Evolutionary conservation across 1,140 invertebrate genomes (phyloP).

Genomic region (Coelopa frigida): DNA sequence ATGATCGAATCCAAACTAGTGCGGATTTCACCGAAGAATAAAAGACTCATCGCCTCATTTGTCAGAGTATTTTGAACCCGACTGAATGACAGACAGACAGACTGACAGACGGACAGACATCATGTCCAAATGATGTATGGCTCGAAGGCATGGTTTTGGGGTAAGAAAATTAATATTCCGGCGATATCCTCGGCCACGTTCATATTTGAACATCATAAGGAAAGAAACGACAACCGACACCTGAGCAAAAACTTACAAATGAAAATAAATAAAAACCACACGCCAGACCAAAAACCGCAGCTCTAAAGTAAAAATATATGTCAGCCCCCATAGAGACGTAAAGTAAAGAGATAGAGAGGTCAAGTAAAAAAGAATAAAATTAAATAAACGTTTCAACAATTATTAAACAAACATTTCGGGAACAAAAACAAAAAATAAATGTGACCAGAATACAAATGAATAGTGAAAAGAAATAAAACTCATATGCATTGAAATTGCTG

Average conservation of each 20-base stretch:
- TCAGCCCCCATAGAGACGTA: constrained; percentile 1
- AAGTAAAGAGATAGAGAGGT: not conserved
- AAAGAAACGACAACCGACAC: not conserved
- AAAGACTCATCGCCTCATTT: no score
- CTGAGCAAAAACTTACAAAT: constrained; percentile 2
- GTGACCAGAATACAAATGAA: constrained; percentile 1
- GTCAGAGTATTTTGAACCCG: no score
- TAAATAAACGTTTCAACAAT: no score
- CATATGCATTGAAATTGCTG: not conserved
- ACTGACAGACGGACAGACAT: not conserved
- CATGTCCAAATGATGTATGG: not conserved
- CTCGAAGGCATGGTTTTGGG: not conserved
- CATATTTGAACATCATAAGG: not conserved
- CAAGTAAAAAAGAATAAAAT: no score
- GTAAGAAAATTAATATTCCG: no score
- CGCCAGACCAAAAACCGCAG: constrained; percentile 1
- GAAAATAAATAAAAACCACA: not conserved
- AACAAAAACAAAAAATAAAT: not conserved
- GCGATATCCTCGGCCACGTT: not conserved
- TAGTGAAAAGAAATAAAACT: constrained; percentile 2
- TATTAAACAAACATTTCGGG: no score
- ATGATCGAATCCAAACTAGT: no score
- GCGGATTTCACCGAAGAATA: no score
- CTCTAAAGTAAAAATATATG: constrained; percentile 1
- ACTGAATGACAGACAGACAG: no score